Evolutionary conservation across 1,140 invertebrate genomes (phyloP).

Genomic region (Conopomorpha cramerella): DNA sequence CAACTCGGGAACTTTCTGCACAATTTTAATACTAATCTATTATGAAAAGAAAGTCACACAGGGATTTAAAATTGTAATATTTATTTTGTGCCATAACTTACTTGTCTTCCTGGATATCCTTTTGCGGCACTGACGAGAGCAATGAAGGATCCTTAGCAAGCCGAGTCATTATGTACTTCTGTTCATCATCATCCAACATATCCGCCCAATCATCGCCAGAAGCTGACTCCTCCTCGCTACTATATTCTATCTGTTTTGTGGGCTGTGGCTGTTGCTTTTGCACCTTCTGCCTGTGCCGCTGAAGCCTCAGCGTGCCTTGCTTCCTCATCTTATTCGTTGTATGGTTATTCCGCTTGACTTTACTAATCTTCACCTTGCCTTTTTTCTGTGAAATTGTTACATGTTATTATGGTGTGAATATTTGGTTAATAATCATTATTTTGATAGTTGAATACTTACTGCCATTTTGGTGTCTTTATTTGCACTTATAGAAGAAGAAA

Average conservation of each 20-base stretch:
- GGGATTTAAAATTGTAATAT: no score
- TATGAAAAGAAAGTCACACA: no score
- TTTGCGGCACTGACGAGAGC: constrained; percentile 34
- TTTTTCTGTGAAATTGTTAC: constrained; percentile 41
- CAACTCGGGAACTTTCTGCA: no score
- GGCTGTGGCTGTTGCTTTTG: constrained; percentile 43
- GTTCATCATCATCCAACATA: constrained; percentile 67
- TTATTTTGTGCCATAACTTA: no score
- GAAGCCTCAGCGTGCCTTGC: constrained; percentile 64
- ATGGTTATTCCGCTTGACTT: constrained; percentile 67
- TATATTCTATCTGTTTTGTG: constrained; percentile 21
- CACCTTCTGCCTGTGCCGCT: constrained; percentile 44
- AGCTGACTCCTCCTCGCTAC: constrained; percentile 38
- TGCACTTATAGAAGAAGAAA: no score
- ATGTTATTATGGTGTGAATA: constrained; percentile 2
- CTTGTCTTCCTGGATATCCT: constrained; percentile 22
- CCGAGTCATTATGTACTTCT: constrained; percentile 64
- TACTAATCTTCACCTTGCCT: constrained; percentile 63
- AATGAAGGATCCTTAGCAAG: constrained; percentile 34
- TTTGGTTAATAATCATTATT: not conserved
- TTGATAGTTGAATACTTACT: constrained; percentile 16
- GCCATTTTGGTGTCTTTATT: constrained; percentile 31
- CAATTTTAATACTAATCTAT: no score
- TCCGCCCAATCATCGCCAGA: constrained; percentile 62
- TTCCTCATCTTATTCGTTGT: constrained; percentile 65